Evolutionary conservation across 2,113 vertebrate species (phyloP), one percentile per base, ranked within the genome.

Genomic region (Peromyscus californicus): DNA sequence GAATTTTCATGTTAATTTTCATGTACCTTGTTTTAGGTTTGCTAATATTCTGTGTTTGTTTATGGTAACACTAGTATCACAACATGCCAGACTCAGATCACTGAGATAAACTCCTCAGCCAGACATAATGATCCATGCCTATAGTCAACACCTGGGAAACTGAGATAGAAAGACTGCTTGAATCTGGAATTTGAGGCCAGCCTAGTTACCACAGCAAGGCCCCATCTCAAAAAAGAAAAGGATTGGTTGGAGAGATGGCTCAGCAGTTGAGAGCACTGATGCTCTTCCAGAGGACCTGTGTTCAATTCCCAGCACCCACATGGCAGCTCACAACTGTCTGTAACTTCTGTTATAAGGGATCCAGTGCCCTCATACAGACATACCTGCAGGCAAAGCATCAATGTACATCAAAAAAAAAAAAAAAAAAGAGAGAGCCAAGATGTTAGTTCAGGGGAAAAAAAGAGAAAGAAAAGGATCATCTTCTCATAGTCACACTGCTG

Each of bases 1-100:
- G n/a, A n/a, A n/a, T n/a, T n/a, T n/a, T n/a, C n/a, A n/a, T n/a
- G n/a, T n/a, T 39, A 11, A 6, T 22, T 54, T 82, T 65, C 8
- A 4, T 4, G 39, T 29, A 13, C 2, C 51, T n/a, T 8, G 5
- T 78, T 45, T 48, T 54, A 13, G 89, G n/a, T 59, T 51, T 39
- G 31, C 7, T 36, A 22, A 6, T n/a, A 7, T 1, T 5, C 3
- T 54, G 31, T 45, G 11, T 10, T 5, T 16, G 4, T 36, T 39
- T 4, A 39, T 48, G 19, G 17, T 5, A 22, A 75, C 65, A 39
- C 59, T 2, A 57, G 19, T 8, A 0, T 39, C 67, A 36, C 12
- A 9, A 15, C 12, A 2, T 29, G 15, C 7, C 5, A 17, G 31
- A 65, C 57, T 54, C 31, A 39, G 4, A 3, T 33, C n/a, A 0